These are phyloP conservation scores for Casuarius casuarius DNA, from an alignment of 2,113 vertebrate species.

Conservation along the genomic window DNA sequence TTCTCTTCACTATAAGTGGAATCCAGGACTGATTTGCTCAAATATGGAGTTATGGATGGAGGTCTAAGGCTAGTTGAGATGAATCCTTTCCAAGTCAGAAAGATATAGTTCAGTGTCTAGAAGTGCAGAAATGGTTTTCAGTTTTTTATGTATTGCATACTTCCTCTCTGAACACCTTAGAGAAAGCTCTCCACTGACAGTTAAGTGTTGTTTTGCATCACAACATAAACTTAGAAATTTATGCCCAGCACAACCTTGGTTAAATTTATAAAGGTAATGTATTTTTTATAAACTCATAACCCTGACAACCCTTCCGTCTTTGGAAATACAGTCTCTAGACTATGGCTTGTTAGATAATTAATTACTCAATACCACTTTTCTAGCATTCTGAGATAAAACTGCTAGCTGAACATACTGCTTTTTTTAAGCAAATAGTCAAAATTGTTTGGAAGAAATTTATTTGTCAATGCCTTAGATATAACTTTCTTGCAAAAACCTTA, in stretches of 20 bases:
- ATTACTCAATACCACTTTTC: background rate
- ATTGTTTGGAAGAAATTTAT: background rate
- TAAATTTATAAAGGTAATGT: background rate
- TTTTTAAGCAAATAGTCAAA: background rate
- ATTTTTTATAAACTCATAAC: background rate
- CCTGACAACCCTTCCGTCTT: background rate
- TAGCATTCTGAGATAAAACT: background rate
- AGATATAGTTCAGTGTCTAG: no score
- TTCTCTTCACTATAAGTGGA: background rate
- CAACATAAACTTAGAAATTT: background rate
- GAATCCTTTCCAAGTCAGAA: fast-evolving
- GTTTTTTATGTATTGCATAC: background rate
- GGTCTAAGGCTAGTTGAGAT: background rate
- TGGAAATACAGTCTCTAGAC: background rate
- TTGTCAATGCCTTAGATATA: background rate
- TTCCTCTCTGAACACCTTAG: background rate
- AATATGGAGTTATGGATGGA: background rate
- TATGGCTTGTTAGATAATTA: background rate
- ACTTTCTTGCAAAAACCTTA: background rate
- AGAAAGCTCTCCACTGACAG: background rate
- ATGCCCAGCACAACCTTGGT: background rate
- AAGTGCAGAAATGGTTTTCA: background rate
- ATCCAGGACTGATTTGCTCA: background rate
- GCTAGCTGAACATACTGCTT: background rate
- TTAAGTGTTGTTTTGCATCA: background rate